Conservation (phyloP, 2,113 vertebrate species). For the Eurystomus gularis region DNA sequence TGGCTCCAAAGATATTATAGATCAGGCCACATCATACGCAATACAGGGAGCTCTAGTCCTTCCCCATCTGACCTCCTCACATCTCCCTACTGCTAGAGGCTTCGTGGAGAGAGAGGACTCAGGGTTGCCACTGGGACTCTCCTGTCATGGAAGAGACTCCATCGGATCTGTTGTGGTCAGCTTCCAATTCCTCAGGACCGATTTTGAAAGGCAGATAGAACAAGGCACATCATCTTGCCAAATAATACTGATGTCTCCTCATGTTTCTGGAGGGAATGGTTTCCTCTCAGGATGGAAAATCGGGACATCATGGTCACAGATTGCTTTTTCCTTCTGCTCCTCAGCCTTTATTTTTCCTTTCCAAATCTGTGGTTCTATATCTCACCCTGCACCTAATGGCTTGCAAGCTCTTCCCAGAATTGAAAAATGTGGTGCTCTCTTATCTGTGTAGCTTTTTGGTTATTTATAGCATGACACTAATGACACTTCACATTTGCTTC, state of each 20-base stretch:
- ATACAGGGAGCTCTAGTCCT: neutral
- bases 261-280: neutral
- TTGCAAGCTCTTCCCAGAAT: neutral
- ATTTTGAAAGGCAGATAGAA: neutral
- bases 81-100: neutral
- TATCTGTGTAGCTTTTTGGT: neutral
- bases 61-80: neutral
- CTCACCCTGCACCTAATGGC: neutral
- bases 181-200: neutral
- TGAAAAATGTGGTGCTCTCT: neutral
- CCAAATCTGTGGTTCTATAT: neutral
- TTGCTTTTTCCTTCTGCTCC: neutral
- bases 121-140: neutral
- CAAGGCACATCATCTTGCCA: neutral
- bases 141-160: neutral
- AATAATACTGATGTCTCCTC: neutral
- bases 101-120: neutral
- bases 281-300: neutral
- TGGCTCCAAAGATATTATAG: fast-evolving
- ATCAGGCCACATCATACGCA: neutral
- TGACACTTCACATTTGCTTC: neutral
- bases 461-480: conserved; percentile 30
- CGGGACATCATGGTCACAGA: neutral
- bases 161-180: neutral
- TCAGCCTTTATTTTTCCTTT: neutral